A percentile compares a stretch with the other conserved stretches of the same genome.
Conservation (phyloP, 2,113 vertebrate species). For the Trematomus loennbergii region DNA sequence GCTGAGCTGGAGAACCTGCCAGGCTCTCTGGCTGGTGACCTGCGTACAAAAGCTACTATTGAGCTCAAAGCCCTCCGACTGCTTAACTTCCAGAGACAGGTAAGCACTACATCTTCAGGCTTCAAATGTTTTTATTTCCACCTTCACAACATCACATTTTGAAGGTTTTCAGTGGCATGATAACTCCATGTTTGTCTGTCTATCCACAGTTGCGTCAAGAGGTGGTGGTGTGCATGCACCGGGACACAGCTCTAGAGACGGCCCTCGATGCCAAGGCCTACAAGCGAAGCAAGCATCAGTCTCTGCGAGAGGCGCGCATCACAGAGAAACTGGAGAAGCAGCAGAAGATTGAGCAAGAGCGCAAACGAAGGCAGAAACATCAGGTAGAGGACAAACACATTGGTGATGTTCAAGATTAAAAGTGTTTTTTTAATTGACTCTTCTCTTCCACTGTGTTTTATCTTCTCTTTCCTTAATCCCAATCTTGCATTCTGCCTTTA, state of each 20-base stretch:
- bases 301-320: conserved; percentile 92
- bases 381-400: conserved; percentile 82
- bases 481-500: conserved; percentile 51
- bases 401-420: background rate
- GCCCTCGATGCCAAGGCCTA: conserved; percentile 96
- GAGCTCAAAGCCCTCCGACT: conserved; percentile 96
- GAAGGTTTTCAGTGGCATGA: background rate
- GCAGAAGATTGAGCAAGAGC: conserved; percentile 92
- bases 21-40: conserved; percentile 93
- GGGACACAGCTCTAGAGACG: conserved; percentile 93
- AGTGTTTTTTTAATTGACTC: background rate
- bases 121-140: background rate
- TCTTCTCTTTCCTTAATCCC: background rate
- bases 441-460: background rate
- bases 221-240: conserved; percentile 96
- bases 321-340: conserved; percentile 98
- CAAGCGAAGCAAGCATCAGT: conserved; percentile 96
- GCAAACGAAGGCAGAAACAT: conserved; percentile 82
- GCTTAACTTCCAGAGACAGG: conserved; percentile 98
- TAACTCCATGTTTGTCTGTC: background rate
- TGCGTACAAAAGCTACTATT: conserved; percentile 98
- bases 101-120: conserved; percentile 39
- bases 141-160: background rate
- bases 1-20: conserved; percentile 97
- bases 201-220: conserved; percentile 90